Evolutionary conservation across 1,140 invertebrate genomes (phyloP), one percentile per base, ranked within the genome.

Genomic region (Halictus rubicundus): DNA sequence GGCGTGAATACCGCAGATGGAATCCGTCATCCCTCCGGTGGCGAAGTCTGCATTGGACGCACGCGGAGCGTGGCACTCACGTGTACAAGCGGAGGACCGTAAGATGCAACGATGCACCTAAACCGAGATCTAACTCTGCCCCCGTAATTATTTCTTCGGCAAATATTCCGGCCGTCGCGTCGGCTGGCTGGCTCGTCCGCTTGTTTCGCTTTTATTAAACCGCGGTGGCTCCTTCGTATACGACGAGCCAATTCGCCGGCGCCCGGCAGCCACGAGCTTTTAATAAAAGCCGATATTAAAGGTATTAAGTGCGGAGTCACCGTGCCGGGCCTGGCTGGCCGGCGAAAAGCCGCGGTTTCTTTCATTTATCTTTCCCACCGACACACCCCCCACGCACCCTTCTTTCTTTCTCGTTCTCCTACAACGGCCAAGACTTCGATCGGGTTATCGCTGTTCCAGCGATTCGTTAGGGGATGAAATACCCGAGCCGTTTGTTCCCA

Each of bases 251-350:
- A 42, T 60, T 60, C 66, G 27, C 54, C 68, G 61, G 25, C 32
- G 42, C 49, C 68, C 21, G 4, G 66, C 23, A 10, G 66, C 59
- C 42, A 73, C 75, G n/a, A 39, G 80, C 32, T 85, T 86, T 86
- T 86, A 86, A 86, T 86, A 86, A 86, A 86, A 86, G 59, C 79
- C 72, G 83, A 86, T 86, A 86, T 86, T 86, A 85, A 86, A 86
- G 84, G 59, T 80, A 86, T 82, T 86, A 86, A 85, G 83, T 83
- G 84, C 71, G 59, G 60, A 86, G 80, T 83, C 71, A 82, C 76
- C 84, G 74, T 49, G n/a, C 27, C 1, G 12, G n/a, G 32, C 32
- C 5, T 19, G 32, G 16, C 65, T 66, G 52, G 32, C 37, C 32
- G 52, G 46, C 73, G 32, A 61, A 63, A 65, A 68, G 42, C 52